These are phyloP conservation scores for Epistrophella euchroma DNA, from an alignment of 2,888 invertebrate genomes.

Conservation along the genomic window DNA sequence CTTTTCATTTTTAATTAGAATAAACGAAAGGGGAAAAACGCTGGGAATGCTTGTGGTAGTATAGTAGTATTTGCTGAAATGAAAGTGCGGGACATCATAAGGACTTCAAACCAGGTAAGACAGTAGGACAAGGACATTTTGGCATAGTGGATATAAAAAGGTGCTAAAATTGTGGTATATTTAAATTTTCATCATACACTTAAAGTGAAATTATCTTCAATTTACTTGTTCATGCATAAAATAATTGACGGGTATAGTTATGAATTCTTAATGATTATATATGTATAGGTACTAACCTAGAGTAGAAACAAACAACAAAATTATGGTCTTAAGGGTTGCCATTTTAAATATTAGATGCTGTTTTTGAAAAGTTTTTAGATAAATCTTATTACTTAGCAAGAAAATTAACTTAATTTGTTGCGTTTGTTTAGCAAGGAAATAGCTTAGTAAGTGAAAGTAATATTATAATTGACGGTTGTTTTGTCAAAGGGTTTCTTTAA, in stretches of 20 bases:
- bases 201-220: constrained; percentile 52
- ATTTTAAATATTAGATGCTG: neutral
- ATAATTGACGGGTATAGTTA: constrained; percentile 44
- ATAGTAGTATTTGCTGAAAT: neutral
- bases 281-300: constrained; percentile 5
- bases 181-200: constrained; percentile 58
- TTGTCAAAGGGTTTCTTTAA: neutral
- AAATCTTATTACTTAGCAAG: neutral
- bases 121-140: constrained; percentile 62
- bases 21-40: constrained; percentile 49
- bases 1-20: constrained; percentile 74
- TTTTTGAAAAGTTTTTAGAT: neutral
- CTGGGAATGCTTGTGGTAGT: constrained; percentile 13
- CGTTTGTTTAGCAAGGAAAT: neutral
- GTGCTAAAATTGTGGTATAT: constrained; percentile 16
- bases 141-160: constrained; percentile 7
- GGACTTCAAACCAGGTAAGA: constrained; percentile 36
- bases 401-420: neutral
- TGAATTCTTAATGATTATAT: constrained; percentile 40
- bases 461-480: neutral
- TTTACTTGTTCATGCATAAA: constrained; percentile 49
- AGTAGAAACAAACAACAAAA: constrained; percentile 41
- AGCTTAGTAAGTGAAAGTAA: neutral
- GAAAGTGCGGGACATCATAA: constrained; percentile 18
- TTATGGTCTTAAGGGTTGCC: constrained; percentile 29